A percentile compares a stretch with the other conserved stretches of the same genome.
Conservation (phyloP, 2,888 invertebrate species). For the Serripes groenlandicus region DNA sequence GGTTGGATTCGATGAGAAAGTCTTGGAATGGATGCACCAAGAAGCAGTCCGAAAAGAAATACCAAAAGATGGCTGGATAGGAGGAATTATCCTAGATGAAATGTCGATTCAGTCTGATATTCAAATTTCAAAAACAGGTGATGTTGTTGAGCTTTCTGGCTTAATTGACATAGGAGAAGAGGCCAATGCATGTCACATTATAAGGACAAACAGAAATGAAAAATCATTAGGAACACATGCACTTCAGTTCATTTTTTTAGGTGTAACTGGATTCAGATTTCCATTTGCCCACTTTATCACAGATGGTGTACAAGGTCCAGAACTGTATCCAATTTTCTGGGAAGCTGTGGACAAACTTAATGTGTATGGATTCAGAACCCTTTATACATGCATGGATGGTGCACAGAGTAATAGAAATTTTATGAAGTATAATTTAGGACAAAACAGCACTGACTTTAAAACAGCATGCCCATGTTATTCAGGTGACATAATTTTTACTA, state of each 20-base stretch:
- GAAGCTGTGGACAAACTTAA: conserved; percentile 41
- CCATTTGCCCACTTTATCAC: conserved; percentile 47
- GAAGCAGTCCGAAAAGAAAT: conserved; percentile 48
- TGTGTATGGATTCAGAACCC: conserved; percentile 37
- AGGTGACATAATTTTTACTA: conserved; percentile 25
- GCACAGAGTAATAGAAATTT: conserved; percentile 40
- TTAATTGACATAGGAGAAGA: conserved; percentile 52
- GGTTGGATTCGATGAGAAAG: conserved; percentile 27
- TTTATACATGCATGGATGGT: conserved; percentile 42
- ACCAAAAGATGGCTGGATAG: conserved; percentile 46
- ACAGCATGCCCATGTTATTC: conserved; percentile 16
- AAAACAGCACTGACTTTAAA: conserved; percentile 21
- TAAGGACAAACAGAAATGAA: conserved; percentile 46
- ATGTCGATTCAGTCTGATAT: conserved; percentile 66
- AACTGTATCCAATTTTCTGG: conserved; percentile 46
- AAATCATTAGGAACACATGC: conserved; percentile 55
- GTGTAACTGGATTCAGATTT: conserved; percentile 60
- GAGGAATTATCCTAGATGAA: conserved; percentile 63
- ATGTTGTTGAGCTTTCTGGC: conserved; percentile 55
- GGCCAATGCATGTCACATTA: conserved; percentile 34
- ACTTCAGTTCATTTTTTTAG: conserved; percentile 60
- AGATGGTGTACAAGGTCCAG: conserved; percentile 23
- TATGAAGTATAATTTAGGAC: conserved; percentile 30
- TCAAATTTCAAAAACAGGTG: conserved; percentile 54
- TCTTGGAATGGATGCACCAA: conserved; percentile 60